Base-by-base conservation (phyloP, 2,888 invertebrate species). In the Bombylius major region DNA sequence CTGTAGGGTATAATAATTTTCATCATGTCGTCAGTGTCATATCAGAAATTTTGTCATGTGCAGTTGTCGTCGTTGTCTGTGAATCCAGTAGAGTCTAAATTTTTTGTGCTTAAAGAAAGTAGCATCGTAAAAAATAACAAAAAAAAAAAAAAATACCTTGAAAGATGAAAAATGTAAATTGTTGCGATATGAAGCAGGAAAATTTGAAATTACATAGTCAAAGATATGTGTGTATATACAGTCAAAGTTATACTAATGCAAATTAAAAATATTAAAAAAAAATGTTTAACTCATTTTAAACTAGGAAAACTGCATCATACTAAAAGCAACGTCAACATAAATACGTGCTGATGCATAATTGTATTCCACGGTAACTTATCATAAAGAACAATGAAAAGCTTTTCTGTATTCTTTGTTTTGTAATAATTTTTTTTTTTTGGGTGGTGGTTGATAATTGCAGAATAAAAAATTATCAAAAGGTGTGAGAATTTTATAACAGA, bases 271-370 rank as follows among this genome's bases (percentile, higher is more conserved):
- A 9, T 39, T 39, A 8, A 42, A 42, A 50, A 36, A 55, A 55
- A 50, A 50, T 46, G 23, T 50, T 36, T 4, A 42, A 50, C 50
- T 45, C 13, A 45, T 54, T 54, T 32, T 44, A 42, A 48, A 13
- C 14, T 23, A 39, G 48, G 33, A 32, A 32, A 48, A 53, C 23
- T 50, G 12, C 49, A 34, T n/a, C 13, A 50, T 12, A 14, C 42
- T 50, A 50, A 45, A 50, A 33, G 12, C 50, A 54, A 45, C 36
- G 36, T 54, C 49, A 50, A 13, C 45, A 42, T 53, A 55, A 52
- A 54, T 58, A 56, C 58, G 58, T 58, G 56, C 47, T 56, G 48
- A 51, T 58, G 56, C 58, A 56, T 58, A 58, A 58, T 58, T 56
- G 47, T 11, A 42, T 42, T 42, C 39, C 11, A 4, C 11, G 12